Evolutionary conservation across 2,888 invertebrate genomes (phyloP).

Genomic region (Petrolisthes manimaculis): DNA sequence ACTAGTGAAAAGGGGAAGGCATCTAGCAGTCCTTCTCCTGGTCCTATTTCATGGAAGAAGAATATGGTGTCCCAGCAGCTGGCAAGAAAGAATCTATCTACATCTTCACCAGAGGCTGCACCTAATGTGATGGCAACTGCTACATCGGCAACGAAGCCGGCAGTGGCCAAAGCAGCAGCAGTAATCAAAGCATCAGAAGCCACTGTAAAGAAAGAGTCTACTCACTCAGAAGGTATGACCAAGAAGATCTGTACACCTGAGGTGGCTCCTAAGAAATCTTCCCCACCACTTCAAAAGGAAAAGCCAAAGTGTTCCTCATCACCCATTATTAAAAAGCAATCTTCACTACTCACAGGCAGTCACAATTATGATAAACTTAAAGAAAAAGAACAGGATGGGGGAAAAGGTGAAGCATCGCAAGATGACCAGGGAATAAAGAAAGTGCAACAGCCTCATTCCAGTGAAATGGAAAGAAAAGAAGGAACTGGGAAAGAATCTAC

Average conservation of each 20-base stretch:
- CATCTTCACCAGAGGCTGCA: neutral
- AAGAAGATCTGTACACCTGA: neutral
- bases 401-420: neutral
- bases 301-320: neutral
- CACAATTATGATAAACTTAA: neutral
- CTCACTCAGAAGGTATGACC: neutral
- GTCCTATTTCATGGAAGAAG: neutral
- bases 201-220: neutral
- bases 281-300: neutral
- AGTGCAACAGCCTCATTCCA: neutral
- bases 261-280: neutral
- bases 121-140: neutral
- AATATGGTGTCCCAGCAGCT: neutral
- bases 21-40: neutral
- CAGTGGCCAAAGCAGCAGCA: neutral
- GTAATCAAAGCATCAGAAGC: neutral
- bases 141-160: neutral
- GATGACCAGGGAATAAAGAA: neutral
- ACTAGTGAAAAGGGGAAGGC: neutral
- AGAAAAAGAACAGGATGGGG: neutral
- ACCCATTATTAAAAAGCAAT: conserved; percentile 8
- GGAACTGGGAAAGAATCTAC: neutral
- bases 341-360: neutral
- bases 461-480: neutral
- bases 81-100: neutral